Evolutionary conservation across 2,113 vertebrate genomes (phyloP).

Genomic region (Todiramphus chloris): DNA sequence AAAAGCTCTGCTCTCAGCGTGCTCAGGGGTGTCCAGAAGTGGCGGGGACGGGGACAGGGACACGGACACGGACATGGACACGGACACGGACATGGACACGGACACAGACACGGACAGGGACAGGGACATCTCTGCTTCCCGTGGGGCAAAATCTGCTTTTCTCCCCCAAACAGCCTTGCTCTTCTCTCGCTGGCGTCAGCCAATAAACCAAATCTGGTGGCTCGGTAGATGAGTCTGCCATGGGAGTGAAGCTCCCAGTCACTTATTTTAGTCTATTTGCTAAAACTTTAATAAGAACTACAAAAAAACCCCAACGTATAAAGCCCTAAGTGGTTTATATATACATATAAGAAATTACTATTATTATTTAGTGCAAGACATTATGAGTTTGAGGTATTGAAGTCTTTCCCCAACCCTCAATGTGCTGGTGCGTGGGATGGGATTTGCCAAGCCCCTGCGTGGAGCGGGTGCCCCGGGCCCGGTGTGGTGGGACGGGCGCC

Average conservation of each 20-base stretch:
- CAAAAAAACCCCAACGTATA: neutral
- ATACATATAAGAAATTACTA: no score
- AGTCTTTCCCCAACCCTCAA: neutral
- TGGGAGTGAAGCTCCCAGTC: neutral
- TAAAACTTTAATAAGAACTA: neutral
- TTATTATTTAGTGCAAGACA: neutral
- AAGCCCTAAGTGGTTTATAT: neutral
- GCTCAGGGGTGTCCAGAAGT: neutral
- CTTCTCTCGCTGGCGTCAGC: neutral
- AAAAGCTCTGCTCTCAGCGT: accelerated
- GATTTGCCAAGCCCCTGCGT: neutral
- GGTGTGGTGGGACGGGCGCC: accelerated
- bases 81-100: neutral
- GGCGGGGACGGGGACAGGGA: neutral
- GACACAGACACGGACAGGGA: no score
- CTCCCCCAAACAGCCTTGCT: neutral
- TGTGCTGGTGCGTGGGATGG: neutral
- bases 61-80: neutral
- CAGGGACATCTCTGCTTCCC: neutral
- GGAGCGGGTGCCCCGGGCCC: neutral
- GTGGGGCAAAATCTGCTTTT: neutral
- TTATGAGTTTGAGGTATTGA: neutral
- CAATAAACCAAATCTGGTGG: neutral
- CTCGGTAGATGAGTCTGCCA: neutral
- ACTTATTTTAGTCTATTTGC: neutral